Evolutionary conservation across 2,888 invertebrate species (phyloP), one percentile per base, ranked within the genome.

Genomic region (Lepidocyrtinus sp.): DNA sequence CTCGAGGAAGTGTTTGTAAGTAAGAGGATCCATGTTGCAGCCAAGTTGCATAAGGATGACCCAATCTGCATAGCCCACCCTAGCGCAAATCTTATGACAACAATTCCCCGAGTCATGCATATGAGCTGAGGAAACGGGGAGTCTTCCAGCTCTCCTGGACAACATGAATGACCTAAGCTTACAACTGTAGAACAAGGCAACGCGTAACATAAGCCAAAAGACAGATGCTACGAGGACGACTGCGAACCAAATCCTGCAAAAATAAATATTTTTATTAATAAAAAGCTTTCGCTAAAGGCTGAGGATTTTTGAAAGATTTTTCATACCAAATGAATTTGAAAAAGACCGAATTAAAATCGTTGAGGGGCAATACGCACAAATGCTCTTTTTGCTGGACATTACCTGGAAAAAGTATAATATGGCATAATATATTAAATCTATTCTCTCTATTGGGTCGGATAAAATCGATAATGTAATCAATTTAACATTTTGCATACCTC

Each of bases 361-460:
- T 95, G 7, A 95, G 87, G 0, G 94, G 93, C 15, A 95, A 89
- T n/a, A 95, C 90, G 86, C 95, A 95, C 0, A 95, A n/a, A n/a
- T n/a, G n/a, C n/a, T n/a, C n/a, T n/a, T n/a, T n/a, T n/a, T n/a
- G n/a, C n/a, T n/a, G n/a, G n/a, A n/a, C 89, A 0, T 91, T 91
- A 87, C 93, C 93, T 9, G n/a, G 21, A 82, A 90, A 89, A 0
- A 88, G 87, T 86, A 92, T 91, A 0, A 91, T 83, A 1, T 90
- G n/a, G n/a, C n/a, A n/a, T n/a, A n/a, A n/a, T n/a, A n/a, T n/a
- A n/a, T n/a, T n/a, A n/a, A n/a, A n/a, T n/a, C n/a, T n/a, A n/a
- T n/a, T n/a, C n/a, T n/a, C n/a, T n/a, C n/a, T n/a, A n/a, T n/a
- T n/a, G n/a, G n/a, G n/a, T n/a, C n/a, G n/a, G n/a, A n/a, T n/a